Percentiles rank a stretch among this genome's conserved stretches.
Conservation (phyloP, 2,888 invertebrate genomes). For the Lithodes maja region DNA sequence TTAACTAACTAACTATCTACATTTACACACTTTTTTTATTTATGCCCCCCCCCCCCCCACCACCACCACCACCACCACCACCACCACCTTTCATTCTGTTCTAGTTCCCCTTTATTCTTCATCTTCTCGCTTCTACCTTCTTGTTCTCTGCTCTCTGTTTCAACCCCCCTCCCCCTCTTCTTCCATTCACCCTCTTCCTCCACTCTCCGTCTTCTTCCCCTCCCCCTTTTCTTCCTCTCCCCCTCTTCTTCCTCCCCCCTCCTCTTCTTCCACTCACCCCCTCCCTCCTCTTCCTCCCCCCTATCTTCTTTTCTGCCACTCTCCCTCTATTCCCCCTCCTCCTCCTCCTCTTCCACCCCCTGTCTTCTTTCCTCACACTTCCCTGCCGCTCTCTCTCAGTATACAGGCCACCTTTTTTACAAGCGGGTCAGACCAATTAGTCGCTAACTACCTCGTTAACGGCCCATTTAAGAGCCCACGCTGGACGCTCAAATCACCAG, state of each 20-base stretch:
- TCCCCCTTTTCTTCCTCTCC: background rate
- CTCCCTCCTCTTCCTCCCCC: no score
- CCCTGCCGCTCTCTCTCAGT: background rate
- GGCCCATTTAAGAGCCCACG: slow-evolving; percentile 36
- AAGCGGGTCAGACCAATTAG: slow-evolving; percentile 31
- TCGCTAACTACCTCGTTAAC: slow-evolving; percentile 43
- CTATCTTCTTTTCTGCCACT: no score
- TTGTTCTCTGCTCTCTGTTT: no score
- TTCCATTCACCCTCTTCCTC: background rate
- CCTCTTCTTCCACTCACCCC: background rate
- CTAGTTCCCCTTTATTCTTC: no score
- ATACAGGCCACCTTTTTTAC: slow-evolving; percentile 27
- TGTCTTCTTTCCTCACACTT: background rate
- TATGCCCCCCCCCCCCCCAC: no score
- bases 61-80: no score
- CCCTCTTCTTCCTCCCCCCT: background rate
- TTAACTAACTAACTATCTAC: no score
- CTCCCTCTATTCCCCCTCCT: no score
- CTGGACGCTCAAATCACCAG: slow-evolving; percentile 40
- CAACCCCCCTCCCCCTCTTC: background rate
- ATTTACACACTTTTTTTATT: no score
- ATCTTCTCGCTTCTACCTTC: no score
- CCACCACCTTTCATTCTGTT: no score
- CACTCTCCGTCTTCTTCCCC: background rate
- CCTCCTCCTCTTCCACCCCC: background rate